phyloP scores from a whole-genome alignment of 2,113 vertebrate genomes.

The Maylandia zebra region DNA sequence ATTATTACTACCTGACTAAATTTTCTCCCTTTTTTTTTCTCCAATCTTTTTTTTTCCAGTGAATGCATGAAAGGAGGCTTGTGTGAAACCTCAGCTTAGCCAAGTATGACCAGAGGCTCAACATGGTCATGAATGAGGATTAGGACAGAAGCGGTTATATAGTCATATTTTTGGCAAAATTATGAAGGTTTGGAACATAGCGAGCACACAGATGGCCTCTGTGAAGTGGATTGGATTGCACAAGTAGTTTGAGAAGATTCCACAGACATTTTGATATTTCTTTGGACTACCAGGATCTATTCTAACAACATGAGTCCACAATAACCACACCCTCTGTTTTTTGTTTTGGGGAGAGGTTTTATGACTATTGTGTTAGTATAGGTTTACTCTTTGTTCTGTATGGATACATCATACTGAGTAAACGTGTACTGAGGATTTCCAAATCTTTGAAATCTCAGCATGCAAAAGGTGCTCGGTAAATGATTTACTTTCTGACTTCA shows the following conservation, averaged over 20 bases:
- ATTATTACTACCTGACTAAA: background rate
- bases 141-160: background rate
- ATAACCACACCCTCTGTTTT: background rate
- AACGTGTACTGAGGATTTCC: background rate
- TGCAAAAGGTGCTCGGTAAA: background rate
- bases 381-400: background rate
- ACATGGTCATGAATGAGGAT: background rate
- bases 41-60: background rate
- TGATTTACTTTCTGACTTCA: background rate
- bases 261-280: background rate
- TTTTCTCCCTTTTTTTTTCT: background rate
- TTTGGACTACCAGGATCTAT: background rate
- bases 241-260: background rate
- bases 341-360: background rate
- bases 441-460: background rate
- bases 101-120: background rate
- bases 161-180: background rate
- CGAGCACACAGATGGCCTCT: slow-evolving; percentile 1
- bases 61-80: background rate
- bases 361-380: background rate
- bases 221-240: background rate
- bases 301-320: background rate
- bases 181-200: background rate
- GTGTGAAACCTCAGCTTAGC: background rate
- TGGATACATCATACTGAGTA: background rate